Evolutionary conservation across 2,797 vertebrate species (phyloP), one percentile per base, ranked within the genome.

Genomic region (Dallia pectoralis): DNA sequence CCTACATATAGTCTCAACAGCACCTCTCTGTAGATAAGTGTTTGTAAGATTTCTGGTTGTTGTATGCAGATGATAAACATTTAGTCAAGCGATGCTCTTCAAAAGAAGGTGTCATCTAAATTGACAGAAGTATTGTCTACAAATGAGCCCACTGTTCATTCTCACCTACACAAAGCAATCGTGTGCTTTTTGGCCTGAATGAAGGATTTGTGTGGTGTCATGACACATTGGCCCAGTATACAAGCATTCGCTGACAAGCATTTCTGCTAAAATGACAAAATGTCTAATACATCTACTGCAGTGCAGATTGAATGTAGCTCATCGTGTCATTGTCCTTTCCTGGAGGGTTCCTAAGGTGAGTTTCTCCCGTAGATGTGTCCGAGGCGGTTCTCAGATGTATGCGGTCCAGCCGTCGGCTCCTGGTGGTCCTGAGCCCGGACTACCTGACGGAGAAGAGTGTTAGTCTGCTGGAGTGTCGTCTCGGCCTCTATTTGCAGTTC

Each of bases 361-460:
- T 83, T 4, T 76, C 67, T 16, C 67, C 59, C 25, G 0, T 86
- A 96, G 96, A 95, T 90, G 89, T 89, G 25, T 93, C 94, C 0
- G 95, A 97, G 77, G 89, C 93, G 0, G 87, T 97, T 51, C 91
- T 97, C 0, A 88, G 91, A 74, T 94, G 94, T 73, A 97, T 98
- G 92, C 94, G 94, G 91, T 90, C 91, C 71, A 97, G 96, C 81
- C 94, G 96, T 15, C 92, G 95, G 74, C 94, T 98, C 78, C 89
- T 98, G 0, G 93, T 97, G 65, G 91, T 98, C 5, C 87, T 97
- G 75, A 97, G 97, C 16, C 95, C 96, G 0, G 90, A 93, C 62
- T 95, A 95, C 74, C 74, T 97, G 85, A 91, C 88, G 0, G 96
- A 97, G 74, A 97, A 97, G 85, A 97, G 95, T 86, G 91, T 97